Percentiles rank a stretch among this genome's conserved stretches.
Evolutionary conservation across 1,140 invertebrate genomes (phyloP).

Genomic region (Eupristina koningsbergeri): DNA sequence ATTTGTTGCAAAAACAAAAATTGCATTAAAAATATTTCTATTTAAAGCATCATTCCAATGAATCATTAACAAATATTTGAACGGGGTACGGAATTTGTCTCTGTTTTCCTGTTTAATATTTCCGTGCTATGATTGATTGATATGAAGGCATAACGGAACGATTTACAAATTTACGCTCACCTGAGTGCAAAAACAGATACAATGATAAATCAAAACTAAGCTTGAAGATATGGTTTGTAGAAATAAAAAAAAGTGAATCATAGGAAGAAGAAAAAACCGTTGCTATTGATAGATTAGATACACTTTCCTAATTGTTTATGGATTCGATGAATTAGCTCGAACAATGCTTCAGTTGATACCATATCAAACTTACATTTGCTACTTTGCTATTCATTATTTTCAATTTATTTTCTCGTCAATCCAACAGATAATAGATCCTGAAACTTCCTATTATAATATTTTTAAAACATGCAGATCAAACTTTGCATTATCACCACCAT

Average conservation of each 20-base stretch:
- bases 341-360: no score
- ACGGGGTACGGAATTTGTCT: background rate
- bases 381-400: background rate
- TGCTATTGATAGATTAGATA: no score
- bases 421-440: no score
- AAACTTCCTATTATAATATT: no score
- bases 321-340: background rate
- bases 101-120: background rate
- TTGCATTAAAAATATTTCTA: background rate
- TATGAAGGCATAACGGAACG: background rate
- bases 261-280: background rate
- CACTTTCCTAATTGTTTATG: no score
- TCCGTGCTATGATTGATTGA: background rate
- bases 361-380: background rate
- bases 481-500: background rate
- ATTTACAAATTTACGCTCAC: background rate
- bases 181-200: background rate
- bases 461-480: background rate
- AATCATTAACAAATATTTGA: background rate
- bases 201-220: background rate
- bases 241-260: background rate
- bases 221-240: background rate
- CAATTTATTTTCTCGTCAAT: no score
- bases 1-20: background rate
- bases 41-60: background rate